Evolutionary conservation across 2,797 vertebrate genomes (phyloP).

Genomic region (Chelmon rostratus): DNA sequence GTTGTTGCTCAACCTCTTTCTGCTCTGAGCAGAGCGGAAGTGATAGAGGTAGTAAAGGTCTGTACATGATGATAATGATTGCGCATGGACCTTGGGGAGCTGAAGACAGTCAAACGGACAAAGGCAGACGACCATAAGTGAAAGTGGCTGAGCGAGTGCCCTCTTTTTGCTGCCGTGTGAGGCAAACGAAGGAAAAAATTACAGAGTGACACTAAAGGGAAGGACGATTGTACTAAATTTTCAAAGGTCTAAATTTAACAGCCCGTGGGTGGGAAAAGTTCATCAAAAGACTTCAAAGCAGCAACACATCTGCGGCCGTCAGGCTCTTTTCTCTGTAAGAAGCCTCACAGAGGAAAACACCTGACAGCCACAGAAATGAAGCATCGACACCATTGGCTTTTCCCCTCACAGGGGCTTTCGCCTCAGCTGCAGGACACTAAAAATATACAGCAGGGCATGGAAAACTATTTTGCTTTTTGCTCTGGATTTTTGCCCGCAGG

Average conservation of each 20-base stretch:
- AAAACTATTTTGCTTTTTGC: slow-evolving; percentile 36
- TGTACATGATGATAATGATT: not conserved
- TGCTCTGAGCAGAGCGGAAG: not conserved
- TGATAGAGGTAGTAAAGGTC: not conserved
- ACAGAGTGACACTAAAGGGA: slow-evolving; percentile 1
- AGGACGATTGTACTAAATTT: slow-evolving; percentile 35
- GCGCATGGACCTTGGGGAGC: not conserved
- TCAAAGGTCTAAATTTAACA: slow-evolving; percentile 46
- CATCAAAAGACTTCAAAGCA: slow-evolving; percentile 65
- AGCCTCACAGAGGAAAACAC: slow-evolving; percentile 57
- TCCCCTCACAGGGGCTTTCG: slow-evolving; percentile 30
- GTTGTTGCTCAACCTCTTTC: no score
- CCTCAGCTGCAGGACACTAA: slow-evolving; percentile 41
- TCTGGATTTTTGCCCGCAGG: slow-evolving; percentile 26
- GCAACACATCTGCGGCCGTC: slow-evolving; percentile 30
- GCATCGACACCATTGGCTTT: slow-evolving; percentile 52
- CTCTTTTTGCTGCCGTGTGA: not conserved
- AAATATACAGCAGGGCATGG: slow-evolving; percentile 38
- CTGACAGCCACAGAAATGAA: slow-evolving; percentile 57
- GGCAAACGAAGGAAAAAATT: slow-evolving; percentile 9
- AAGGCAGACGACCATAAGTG: not conserved
- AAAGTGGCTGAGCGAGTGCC: slow-evolving; percentile 1
- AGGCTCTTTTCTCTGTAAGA: slow-evolving; percentile 43
- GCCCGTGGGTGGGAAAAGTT: slow-evolving; percentile 52
- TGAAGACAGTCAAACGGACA: slow-evolving; percentile 14